These are phyloP conservation scores for Rousettus leschenaultii DNA, from an alignment of 2,113 vertebrate genomes.

Conservation along the genomic window DNA sequence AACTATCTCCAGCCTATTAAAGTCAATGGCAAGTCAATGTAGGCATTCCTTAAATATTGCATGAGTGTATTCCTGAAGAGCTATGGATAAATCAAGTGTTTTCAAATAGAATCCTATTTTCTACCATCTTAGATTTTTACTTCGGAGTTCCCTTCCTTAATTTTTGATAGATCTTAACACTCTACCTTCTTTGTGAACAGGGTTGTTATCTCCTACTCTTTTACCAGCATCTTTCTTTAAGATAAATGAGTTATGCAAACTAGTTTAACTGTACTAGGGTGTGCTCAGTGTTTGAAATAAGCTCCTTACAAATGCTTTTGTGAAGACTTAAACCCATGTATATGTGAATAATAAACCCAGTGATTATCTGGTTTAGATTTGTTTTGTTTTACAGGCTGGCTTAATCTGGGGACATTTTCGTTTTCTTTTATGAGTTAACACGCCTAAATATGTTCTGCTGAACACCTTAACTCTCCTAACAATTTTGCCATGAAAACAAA, in stretches of 20 bases:
- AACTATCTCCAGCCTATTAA: background rate
- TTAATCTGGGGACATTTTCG: slow-evolving; percentile 47
- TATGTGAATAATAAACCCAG: slow-evolving; percentile 23
- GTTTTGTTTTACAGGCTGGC: slow-evolving; percentile 22
- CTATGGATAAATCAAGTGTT: background rate
- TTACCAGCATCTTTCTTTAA: background rate
- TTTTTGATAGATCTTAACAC: background rate
- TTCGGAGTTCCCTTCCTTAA: background rate
- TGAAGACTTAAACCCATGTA: slow-evolving; percentile 33
- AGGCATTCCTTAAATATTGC: background rate
- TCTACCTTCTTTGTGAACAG: background rate
- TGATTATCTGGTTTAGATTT: slow-evolving; percentile 61
- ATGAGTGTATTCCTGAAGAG: background rate
- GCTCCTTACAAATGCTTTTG: slow-evolving; percentile 9
- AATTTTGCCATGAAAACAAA: slow-evolving; percentile 64
- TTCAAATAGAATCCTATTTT: background rate
- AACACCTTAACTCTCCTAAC: background rate
- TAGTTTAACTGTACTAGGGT: background rate
- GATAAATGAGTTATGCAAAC: background rate
- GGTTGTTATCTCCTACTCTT: background rate
- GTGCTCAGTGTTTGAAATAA: slow-evolving; percentile 19
- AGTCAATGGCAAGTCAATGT: background rate
- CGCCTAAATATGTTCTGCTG: background rate
- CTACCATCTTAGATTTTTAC: background rate
- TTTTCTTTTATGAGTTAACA: slow-evolving; percentile 67